These are phyloP conservation scores for Neomorphus geoffroyi DNA, from an alignment of 2,797 vertebrate genomes.

Conservation along the genomic window DNA sequence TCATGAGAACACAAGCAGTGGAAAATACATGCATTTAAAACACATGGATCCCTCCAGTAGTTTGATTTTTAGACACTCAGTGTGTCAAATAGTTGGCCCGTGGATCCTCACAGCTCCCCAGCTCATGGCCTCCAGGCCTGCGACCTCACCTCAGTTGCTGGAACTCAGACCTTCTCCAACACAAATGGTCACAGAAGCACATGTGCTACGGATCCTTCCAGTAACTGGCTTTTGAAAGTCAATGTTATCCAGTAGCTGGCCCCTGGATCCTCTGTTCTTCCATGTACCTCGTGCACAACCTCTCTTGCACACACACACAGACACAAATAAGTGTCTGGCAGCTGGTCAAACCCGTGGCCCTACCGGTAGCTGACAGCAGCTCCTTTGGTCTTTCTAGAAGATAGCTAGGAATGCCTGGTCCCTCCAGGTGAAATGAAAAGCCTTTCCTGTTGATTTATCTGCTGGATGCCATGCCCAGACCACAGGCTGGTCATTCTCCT, in stretches of 20 bases:
- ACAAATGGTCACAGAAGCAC: not conserved
- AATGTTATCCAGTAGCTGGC: not conserved
- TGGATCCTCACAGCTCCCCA: not conserved
- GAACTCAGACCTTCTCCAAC: not conserved
- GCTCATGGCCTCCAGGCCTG: not conserved
- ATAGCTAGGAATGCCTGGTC: not conserved
- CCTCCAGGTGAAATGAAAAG: not conserved
- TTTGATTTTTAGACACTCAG: not conserved
- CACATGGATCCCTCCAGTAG: not conserved
- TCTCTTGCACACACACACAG: not conserved
- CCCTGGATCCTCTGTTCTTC: not conserved
- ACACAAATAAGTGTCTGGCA: not conserved
- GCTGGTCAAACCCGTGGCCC: not conserved
- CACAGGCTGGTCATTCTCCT: not conserved
- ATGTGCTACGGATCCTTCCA: not conserved
- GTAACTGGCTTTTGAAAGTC: not conserved
- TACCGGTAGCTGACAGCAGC: not conserved
- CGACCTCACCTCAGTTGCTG: not conserved
- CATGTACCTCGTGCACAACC: not conserved
- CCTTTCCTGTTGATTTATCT: not conserved
- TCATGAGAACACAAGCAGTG: not conserved
- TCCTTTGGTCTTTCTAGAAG: not conserved
- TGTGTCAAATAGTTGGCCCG: not conserved
- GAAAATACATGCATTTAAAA: not conserved
- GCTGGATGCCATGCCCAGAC: not conserved